Base-by-base conservation (phyloP, 2,113 vertebrate species). In the Laterallus jamaicensis region DNA sequence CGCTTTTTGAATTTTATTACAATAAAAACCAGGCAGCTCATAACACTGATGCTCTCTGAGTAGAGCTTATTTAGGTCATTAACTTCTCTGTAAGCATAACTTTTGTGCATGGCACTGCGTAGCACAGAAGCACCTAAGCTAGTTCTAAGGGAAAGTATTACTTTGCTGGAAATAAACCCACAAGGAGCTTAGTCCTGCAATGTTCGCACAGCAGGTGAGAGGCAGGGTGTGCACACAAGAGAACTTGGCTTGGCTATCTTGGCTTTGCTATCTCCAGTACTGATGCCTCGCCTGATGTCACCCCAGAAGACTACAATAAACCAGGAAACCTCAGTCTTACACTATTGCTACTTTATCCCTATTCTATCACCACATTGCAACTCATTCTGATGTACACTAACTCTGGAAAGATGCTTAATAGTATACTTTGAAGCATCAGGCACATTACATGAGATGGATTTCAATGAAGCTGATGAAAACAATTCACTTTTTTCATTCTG, bases 401-500 rank as follows among this genome's bases (percentile, higher is more conserved):
- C 58, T 94, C 89, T 52, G 71, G 79, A 62, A 78, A 91, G 39
- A 54, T 39, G 37, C 25, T 88, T 68, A 86, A 67, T 21, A 88
- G n/a, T 31, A 31, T 15, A 31, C 29, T 92, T 76, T 40, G 40
- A 90, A 89, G 64, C 40, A 73, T 20, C 47, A 93, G 52, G 56
- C 60, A 35, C 62, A 42, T 47, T 63, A 82, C 22, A 3, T 24
- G 40, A 94, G 68, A 75, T 6, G 63, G 54, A 86, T 87, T 86
- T 96, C 69, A 79, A n/a, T 29, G 63, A 82, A 79, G 50, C 62
- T 93, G 94, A 77, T 83, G 63, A 82, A 92, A 97, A 85, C 55
- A 82, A 95, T 88, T 82, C 96, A 82, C 42, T 12, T 78, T 86
- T 95, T 95, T 77, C 74, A 11, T 67, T 86, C 47, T 64, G 58